Evolutionary conservation across 2,113 vertebrate genomes (phyloP).

Genomic region (Carassius gibelio): DNA sequence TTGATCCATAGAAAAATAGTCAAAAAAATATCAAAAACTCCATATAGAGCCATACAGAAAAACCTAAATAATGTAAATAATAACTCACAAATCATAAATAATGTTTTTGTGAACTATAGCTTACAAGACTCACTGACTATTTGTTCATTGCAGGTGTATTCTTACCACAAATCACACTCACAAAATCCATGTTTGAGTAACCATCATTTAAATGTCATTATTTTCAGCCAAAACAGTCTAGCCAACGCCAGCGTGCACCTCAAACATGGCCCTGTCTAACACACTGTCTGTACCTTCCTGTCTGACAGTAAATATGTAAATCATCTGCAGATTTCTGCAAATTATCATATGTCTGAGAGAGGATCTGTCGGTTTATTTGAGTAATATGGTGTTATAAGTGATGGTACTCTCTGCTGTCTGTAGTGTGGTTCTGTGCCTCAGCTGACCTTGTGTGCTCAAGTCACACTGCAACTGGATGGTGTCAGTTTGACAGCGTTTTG

Average conservation of each 20-base stretch:
- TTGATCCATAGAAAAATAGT: background rate
- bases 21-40: background rate
- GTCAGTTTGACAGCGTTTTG: no score
- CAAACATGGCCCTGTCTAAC: background rate
- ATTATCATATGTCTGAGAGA: background rate
- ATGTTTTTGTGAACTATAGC: background rate
- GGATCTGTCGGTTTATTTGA: background rate
- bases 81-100: no score
- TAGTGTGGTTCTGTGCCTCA: background rate
- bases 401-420: conserved; percentile 13
- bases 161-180: background rate
- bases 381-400: background rate
- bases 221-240: background rate
- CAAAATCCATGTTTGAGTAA: background rate
- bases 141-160: background rate
- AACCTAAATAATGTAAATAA: no score
- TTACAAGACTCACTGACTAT: background rate
- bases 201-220: background rate
- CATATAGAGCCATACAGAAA: no score
- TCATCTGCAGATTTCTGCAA: background rate
- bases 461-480: no score
- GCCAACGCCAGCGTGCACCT: background rate
- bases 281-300: background rate
- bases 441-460: no score
- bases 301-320: background rate